Percentiles rank a stretch among this genome's conserved stretches.
Conservation (phyloP, 1,140 invertebrate genomes). For the Drosophila pallidifrons region DNA sequence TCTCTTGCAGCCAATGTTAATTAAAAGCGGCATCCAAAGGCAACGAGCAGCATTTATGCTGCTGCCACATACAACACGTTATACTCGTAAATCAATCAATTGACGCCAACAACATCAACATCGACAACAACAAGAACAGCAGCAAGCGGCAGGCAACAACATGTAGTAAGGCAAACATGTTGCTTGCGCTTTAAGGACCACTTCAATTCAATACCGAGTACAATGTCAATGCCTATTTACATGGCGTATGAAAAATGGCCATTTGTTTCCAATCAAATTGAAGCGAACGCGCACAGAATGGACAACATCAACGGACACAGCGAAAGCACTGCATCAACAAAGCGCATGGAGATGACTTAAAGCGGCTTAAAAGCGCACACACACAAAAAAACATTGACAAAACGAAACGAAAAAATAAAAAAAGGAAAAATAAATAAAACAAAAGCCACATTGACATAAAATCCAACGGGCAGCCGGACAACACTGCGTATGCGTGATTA, state of each 20-base stretch:
- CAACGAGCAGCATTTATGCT: background rate
- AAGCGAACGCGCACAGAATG: conserved; percentile 45
- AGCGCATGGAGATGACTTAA: conserved; percentile 51
- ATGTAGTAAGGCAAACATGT: conserved; percentile 57
- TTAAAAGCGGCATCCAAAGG: conserved; percentile 52
- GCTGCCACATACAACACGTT: conserved; percentile 10
- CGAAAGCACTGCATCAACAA: conserved; percentile 24
- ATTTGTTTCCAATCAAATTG: conserved; percentile 60
- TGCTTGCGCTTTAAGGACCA: conserved; percentile 23
- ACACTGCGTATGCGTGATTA: conserved; percentile 74
- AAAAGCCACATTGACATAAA: conserved; percentile 36
- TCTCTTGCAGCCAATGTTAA: conserved; percentile 56
- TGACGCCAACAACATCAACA: background rate
- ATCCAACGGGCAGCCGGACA: conserved; percentile 22
- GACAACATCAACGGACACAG: conserved; percentile 41
- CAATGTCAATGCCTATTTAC: conserved; percentile 76
- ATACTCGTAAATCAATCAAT: conserved; percentile 62
- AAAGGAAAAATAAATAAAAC: conserved; percentile 7
- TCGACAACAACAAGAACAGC: background rate
- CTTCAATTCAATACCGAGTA: conserved; percentile 30
- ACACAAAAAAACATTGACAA: conserved; percentile 20
- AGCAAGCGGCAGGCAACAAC: conserved; percentile 35
- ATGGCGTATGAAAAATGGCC: conserved; percentile 74
- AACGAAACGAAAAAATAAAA: conserved; percentile 29
- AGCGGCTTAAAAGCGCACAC: conserved; percentile 50